phyloP scores from a whole-genome alignment of 2,113 vertebrate species.

The Rafetus swinhoei region DNA sequence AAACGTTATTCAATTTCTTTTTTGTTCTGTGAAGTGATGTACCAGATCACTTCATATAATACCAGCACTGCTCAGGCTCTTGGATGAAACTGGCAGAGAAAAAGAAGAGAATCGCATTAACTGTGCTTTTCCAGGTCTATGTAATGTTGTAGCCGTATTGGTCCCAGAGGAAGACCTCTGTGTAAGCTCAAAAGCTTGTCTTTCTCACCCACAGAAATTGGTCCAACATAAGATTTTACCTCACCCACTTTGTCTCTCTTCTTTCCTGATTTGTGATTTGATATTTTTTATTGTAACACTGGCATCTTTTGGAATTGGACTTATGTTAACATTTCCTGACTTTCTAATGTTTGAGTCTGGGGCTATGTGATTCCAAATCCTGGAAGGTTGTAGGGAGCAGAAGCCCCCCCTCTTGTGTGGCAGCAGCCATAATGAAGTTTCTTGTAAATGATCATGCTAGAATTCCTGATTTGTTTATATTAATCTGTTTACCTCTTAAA shows the following conservation, averaged over 20 bases:
- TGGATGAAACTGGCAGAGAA: not conserved
- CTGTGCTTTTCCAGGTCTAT: not conserved
- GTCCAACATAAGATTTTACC: not conserved
- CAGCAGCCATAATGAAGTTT: not conserved
- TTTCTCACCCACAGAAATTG: not conserved
- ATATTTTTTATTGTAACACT: not conserved
- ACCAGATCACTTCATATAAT: not conserved
- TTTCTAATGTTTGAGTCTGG: not conserved
- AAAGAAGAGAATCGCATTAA: not conserved
- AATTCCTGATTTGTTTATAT: not conserved
- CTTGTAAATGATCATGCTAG: not conserved
- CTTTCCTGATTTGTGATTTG: not conserved
- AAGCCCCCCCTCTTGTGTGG: not conserved
- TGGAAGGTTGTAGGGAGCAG: not conserved
- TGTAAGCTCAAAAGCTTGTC: not conserved
- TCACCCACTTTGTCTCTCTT: not conserved
- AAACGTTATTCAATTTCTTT: not conserved
- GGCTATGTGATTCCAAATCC: not conserved
- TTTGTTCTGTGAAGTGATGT: not conserved
- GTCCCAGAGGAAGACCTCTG: not conserved
- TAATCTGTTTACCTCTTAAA: not conserved
- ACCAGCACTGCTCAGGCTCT: not conserved
- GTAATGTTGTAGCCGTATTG: not conserved
- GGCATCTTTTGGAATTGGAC: not conserved
- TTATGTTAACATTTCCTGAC: not conserved